Conservation (phyloP, 2,888 invertebrate genomes). For the Sclerodermus sp. region DNA sequence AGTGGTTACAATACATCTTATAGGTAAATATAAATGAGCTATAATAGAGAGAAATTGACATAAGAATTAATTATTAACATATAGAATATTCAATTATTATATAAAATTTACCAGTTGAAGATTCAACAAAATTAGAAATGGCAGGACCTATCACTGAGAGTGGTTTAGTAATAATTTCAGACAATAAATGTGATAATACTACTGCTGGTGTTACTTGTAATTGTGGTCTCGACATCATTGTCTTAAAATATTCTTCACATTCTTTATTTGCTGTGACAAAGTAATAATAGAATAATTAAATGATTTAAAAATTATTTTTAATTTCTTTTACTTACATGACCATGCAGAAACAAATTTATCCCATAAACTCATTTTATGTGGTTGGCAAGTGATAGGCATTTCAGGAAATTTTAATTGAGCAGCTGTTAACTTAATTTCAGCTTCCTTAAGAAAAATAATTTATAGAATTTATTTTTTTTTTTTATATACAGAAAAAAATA, state of each 20-base stretch:
- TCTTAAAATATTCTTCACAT: slow-evolving; percentile 42
- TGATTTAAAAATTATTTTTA: neutral
- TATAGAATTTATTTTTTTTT: neutral
- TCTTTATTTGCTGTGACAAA: slow-evolving; percentile 25
- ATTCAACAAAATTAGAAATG: slow-evolving; percentile 31
- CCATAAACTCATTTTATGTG: slow-evolving; percentile 32
- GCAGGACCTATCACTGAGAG: slow-evolving; percentile 27
- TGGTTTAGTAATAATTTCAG: slow-evolving; percentile 34
- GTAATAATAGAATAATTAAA: neutral
- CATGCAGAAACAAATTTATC: slow-evolving; percentile 20
- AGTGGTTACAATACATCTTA: too few relatives aligned
- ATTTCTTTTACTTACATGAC: slow-evolving; percentile 23
- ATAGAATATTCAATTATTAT: neutral
- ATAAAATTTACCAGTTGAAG: slow-evolving; percentile 37
- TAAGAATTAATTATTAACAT: slow-evolving; percentile 1
- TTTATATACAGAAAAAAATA: neutral
- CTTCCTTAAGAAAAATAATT: slow-evolving; percentile 32
- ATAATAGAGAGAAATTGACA: neutral
- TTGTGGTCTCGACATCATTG: slow-evolving; percentile 37
- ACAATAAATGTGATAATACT: slow-evolving; percentile 38
- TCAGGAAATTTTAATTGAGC: slow-evolving; percentile 29
- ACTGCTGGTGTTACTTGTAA: slow-evolving; percentile 43
- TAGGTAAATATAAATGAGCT: too few relatives aligned
- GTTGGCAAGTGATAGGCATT: slow-evolving; percentile 40
- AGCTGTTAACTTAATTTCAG: slow-evolving; percentile 35